phyloP scores from a whole-genome alignment of 2,797 vertebrate species.

The Neostethus bicornis region DNA sequence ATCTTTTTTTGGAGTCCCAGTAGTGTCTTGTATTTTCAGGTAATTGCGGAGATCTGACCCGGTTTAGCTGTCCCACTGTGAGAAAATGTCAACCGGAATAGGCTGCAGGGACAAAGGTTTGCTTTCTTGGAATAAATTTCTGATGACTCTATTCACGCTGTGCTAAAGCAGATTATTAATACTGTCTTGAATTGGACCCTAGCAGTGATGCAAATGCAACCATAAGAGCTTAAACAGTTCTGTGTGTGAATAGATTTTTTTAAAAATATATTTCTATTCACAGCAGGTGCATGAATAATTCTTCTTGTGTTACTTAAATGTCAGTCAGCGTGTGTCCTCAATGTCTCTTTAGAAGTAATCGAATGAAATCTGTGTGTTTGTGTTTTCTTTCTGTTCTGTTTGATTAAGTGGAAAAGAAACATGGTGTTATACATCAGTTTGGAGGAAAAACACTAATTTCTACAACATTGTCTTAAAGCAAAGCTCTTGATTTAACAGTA shows the following conservation, averaged over 20 bases:
- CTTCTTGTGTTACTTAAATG: neutral
- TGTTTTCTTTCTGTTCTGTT: too few species aligned
- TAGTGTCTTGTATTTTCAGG: constrained; percentile 39
- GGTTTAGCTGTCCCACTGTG: constrained; percentile 45
- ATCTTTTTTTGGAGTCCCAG: constrained; percentile 26
- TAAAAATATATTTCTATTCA: neutral
- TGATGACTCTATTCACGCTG: constrained; percentile 44
- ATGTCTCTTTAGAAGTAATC: neutral
- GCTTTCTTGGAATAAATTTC: constrained; percentile 52
- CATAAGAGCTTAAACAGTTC: constrained; percentile 4
- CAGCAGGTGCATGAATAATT: neutral
- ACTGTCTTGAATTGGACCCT: constrained; percentile 18
- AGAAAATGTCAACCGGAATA: constrained; percentile 51
- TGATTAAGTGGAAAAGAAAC: too few species aligned
- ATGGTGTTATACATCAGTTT: too few species aligned
- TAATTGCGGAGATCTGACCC: constrained; percentile 50
- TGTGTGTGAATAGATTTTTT: neutral
- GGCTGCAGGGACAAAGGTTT: constrained; percentile 40
- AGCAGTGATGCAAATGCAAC: constrained; percentile 7
- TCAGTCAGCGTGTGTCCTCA: neutral
- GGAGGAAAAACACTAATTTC: too few species aligned
- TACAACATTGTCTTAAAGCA: too few species aligned
- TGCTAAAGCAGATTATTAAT: constrained; percentile 42
- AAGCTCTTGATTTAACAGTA: too few species aligned
- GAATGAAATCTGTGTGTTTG: too few species aligned